Base-by-base conservation (phyloP, 1,140 invertebrate species). In the Cecropterus lyciades region DNA sequence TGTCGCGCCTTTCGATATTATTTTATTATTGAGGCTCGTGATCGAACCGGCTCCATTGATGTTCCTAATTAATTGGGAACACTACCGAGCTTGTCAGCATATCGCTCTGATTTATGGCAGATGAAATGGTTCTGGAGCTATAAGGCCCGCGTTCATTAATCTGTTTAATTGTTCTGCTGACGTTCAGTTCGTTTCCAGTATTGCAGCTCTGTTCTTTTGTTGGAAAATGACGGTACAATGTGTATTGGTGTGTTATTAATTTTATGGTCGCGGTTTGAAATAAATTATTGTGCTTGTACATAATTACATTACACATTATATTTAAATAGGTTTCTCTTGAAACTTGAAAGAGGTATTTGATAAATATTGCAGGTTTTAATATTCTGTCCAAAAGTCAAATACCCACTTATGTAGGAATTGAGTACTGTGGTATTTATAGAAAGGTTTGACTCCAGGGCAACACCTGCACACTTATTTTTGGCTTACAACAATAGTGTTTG, bases 61-160 rank as follows among this genome's bases (percentile, higher is more conserved):
- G 82, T 84, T 27, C 69, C 72, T 85, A 85, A 89, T 89, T 87
- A 84, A 87, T 87, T 77, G 75, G 80, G 79, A 79, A 76, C 79
- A 86, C 73, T 77, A 80, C 75, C 67, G 75, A 70, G 67, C 63
- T 68, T 77, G 78, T 81, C 79, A 72, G 74, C 65, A 73, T 71
- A 81, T 74, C 63, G 49, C 68, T 67, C 75, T 82, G 82, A 86
- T 85, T 85, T 80, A 84, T 81, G 69, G 67, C 72, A 66, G 62
- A 74, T 69, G 65, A 76, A 81, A 82, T 81, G 67, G 70, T 72
- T 63, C 75, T 71, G 56, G 72, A 83, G 71, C 67, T 79, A 70
- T 43, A 63, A 45, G 62, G 62, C 66, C 67, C 51, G n/a, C n/a
- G 56, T 81, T 53, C 80, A 85, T 82, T 88, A 84, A 85, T 86